Evolutionary conservation across 2,113 vertebrate species (phyloP).

Genomic region (Polypterus bichir): DNA sequence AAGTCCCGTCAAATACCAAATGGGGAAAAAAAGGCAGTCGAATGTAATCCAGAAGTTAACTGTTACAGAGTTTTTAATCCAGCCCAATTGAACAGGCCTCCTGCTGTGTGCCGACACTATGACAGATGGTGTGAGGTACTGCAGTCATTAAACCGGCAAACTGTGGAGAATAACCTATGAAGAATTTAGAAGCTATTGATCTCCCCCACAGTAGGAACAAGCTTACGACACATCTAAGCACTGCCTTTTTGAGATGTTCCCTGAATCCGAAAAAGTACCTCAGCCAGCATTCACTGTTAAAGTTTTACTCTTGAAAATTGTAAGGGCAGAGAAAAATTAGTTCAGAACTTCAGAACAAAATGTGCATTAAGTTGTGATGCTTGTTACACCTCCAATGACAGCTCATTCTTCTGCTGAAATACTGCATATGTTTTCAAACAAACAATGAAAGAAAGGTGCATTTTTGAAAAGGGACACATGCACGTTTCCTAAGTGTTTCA

Average conservation of each 20-base stretch:
- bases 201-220: slow-evolving; percentile 24
- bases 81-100: slow-evolving; percentile 19
- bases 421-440: too few relatives aligned
- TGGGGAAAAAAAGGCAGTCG: background rate
- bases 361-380: too few relatives aligned
- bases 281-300: too few relatives aligned
- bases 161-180: slow-evolving; percentile 26
- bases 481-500: too few relatives aligned
- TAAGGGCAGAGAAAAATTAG: too few relatives aligned
- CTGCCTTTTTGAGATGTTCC: slow-evolving; percentile 11
- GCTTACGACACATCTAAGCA: slow-evolving; percentile 21
- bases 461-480: too few relatives aligned
- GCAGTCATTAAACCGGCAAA: slow-evolving; percentile 38
- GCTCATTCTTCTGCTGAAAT: too few relatives aligned
- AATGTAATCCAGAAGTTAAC: background rate
- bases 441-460: too few relatives aligned
- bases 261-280: background rate
- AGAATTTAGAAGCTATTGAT: slow-evolving; percentile 28
- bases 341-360: too few relatives aligned
- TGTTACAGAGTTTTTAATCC: slow-evolving; percentile 27
- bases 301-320: too few relatives aligned
- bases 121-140: slow-evolving; percentile 40
- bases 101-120: slow-evolving; percentile 19
- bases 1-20: slow-evolving; percentile 1
- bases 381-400: too few relatives aligned